Conservation (phyloP, 2,113 vertebrate genomes). For the Electrona antarctica region DNA sequence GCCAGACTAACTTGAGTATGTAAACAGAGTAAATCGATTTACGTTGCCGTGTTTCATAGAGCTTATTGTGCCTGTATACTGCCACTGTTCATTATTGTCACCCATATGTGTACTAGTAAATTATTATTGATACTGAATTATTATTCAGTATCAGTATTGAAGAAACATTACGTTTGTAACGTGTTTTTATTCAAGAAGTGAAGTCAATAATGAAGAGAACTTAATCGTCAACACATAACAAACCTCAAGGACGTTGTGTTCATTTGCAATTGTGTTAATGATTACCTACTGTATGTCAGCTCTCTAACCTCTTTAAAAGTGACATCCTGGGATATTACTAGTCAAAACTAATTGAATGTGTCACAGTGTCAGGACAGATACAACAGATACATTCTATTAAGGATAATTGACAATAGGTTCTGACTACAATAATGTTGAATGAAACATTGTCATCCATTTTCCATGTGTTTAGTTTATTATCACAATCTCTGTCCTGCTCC, state of each 20-base stretch:
- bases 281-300: neutral
- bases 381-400: too few relatives aligned
- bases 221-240: too few relatives aligned
- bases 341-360: neutral
- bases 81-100: too few relatives aligned
- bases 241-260: neutral
- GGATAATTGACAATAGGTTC: too few relatives aligned
- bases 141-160: too few relatives aligned
- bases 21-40: too few relatives aligned
- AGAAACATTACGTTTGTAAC: neutral
- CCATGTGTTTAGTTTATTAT: slow-evolving; percentile 24
- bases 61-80: too few relatives aligned
- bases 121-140: too few relatives aligned
- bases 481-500: slow-evolving; percentile 39
- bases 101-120: too few relatives aligned
- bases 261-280: neutral
- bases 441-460: slow-evolving; percentile 14
- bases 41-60: too few relatives aligned
- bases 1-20: too few relatives aligned
- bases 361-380: neutral
- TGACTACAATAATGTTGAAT: slow-evolving; percentile 36
- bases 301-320: neutral
- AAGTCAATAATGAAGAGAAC: too few relatives aligned
- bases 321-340: neutral
- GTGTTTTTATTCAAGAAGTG: neutral